A percentile compares a stretch with the other conserved stretches of the same genome.
phyloP scores from a whole-genome alignment of 2,797 vertebrate genomes.

The Paramormyrops hopkinsi region DNA sequence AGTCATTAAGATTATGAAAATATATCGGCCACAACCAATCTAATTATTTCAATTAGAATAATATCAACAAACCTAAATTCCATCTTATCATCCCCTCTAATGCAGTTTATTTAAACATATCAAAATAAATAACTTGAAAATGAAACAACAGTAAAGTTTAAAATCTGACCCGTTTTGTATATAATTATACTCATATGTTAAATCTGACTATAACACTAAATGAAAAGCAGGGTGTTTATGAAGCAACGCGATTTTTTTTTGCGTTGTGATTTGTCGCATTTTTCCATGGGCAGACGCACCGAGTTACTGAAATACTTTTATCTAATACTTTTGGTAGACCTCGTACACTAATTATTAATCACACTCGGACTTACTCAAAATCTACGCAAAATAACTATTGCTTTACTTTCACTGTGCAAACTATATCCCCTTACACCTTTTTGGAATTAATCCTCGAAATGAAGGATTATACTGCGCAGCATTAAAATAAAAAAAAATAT shows the following conservation, averaged over 20 bases:
- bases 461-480: neutral
- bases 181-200: neutral
- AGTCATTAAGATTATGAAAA: conserved; percentile 29
- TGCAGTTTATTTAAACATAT: neutral
- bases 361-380: neutral
- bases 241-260: neutral
- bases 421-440: neutral
- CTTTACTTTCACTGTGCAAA: neutral
- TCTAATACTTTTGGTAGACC: neutral
- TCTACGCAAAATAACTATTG: neutral
- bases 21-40: conserved; percentile 16
- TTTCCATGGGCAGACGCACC: neutral
- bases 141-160: neutral
- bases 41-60: conserved; percentile 25
- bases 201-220: neutral
- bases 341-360: neutral
- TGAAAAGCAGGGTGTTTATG: conserved; percentile 1
- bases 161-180: neutral
- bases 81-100: neutral
- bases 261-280: neutral
- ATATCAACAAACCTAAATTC: conserved; percentile 10
- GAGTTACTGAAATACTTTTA: neutral
- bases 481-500: neutral
- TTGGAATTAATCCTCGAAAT: neutral
- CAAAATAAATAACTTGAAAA: neutral